Conservation (phyloP, 2,797 vertebrate genomes). For the Chaetodon trifasciatus region DNA sequence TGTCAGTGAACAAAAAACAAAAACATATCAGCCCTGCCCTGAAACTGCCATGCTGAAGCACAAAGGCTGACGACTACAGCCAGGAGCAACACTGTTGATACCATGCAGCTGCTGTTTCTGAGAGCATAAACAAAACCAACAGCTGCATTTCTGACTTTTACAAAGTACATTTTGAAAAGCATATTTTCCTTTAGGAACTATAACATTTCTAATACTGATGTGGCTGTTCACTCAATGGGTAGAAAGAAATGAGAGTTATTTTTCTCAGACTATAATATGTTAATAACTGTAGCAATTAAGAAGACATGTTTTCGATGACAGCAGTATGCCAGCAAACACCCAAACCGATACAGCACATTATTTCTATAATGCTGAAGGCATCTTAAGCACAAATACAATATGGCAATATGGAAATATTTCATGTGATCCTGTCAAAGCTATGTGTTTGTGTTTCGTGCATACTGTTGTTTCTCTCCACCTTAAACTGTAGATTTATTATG, state of each 20-base stretch:
- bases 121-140: constrained; percentile 62
- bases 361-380: constrained; percentile 34
- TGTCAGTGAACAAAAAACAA: constrained; percentile 55
- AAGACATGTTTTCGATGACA: constrained; percentile 33
- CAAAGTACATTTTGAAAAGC: constrained; percentile 62
- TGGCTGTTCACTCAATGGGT: constrained; percentile 34
- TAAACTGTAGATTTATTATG: constrained; percentile 46
- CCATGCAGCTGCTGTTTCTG: constrained; percentile 72
- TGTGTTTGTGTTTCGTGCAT: constrained; percentile 67
- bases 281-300: constrained; percentile 64
- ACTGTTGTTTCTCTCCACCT: constrained; percentile 50
- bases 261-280: constrained; percentile 31
- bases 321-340: constrained; percentile 53
- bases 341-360: constrained; percentile 29
- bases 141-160: constrained; percentile 70
- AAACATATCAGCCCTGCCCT: constrained; percentile 79
- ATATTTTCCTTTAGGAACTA: constrained; percentile 47
- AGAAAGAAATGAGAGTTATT: constrained; percentile 21
- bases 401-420: constrained; percentile 65
- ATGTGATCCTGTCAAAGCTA: constrained; percentile 60
- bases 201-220: constrained; percentile 52
- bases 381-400: constrained; percentile 63
- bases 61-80: constrained; percentile 58
- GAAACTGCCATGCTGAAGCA: constrained; percentile 75
- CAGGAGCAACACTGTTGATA: constrained; percentile 63